These are phyloP conservation scores for Pollenia amentaria DNA, from an alignment of 2,888 invertebrate species.

Conservation along the genomic window DNA sequence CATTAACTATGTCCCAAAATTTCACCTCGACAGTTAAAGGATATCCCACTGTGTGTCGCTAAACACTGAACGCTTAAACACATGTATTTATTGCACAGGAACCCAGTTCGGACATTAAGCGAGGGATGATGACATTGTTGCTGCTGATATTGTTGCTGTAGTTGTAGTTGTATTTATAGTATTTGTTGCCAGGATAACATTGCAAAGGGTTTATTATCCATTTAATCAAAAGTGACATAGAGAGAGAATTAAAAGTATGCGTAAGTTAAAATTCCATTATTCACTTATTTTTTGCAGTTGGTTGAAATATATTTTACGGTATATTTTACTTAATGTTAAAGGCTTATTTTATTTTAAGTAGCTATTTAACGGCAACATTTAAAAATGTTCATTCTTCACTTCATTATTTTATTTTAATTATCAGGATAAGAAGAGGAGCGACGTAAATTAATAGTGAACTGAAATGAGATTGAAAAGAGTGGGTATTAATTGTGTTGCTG, in stretches of 20 bases:
- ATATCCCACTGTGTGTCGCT: not conserved
- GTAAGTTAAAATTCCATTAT: slow-evolving; percentile 41
- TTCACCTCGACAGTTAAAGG: too few species aligned
- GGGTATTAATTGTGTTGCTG: not conserved
- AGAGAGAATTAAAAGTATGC: slow-evolving; percentile 33
- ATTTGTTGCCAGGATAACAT: slow-evolving; percentile 12
- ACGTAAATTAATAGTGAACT: slow-evolving; percentile 45
- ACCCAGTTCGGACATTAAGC: not conserved
- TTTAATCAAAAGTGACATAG: slow-evolving; percentile 68
- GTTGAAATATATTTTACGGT: not conserved
- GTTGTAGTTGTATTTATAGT: not conserved
- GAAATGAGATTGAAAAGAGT: not conserved
- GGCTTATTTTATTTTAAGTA: slow-evolving; percentile 43
- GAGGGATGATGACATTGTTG: slow-evolving; percentile 28
- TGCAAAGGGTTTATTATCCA: slow-evolving; percentile 61
- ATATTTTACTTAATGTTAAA: slow-evolving; percentile 6
- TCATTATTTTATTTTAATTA: slow-evolving; percentile 33
- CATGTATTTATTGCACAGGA: slow-evolving; percentile 11
- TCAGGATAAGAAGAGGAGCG: slow-evolving; percentile 19
- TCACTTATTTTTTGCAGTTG: slow-evolving; percentile 7
- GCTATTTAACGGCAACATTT: slow-evolving; percentile 10
- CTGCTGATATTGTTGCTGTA: not conserved
- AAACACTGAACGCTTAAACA: slow-evolving; percentile 42
- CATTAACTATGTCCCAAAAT: too few species aligned
- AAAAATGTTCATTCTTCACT: not conserved